Evolutionary conservation across 2,888 invertebrate species (phyloP), one percentile per base, ranked within the genome.

Genomic region (Dicycla oo): DNA sequence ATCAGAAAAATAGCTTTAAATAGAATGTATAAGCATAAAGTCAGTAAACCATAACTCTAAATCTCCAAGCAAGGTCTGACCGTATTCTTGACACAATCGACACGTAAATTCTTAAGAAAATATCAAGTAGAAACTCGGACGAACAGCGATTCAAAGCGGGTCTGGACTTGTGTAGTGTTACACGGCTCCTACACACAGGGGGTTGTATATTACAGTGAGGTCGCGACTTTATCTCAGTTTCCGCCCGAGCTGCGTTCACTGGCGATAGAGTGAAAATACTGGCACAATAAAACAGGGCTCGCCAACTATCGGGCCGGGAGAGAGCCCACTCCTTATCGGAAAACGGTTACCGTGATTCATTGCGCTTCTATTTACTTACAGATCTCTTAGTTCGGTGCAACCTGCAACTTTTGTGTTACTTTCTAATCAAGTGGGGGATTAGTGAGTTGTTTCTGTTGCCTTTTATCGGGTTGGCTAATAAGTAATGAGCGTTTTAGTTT

Each of bases 161-260:
- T 80, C 79, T 72, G 76, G 74, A 87, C 83, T 80, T 81, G 79
- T 79, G 71, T 79, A 74, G 62, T 66, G 75, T 78, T 66, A 77
- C 78, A 82, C 72, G 72, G 73, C 63, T 80, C 68, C 78, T 78
- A 80, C 66, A 87, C 87, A 88, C 88, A 86, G 85, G 80, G 86
- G 89, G 91, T 90, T 90, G 92, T 94, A 93, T 91, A 92, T 94
- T 92, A 94, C 92, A 84, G 88, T 86, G 91, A 89, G 92, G 92
- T 90, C 91, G 92, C 93, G 94, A 93, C 93, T 94, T 94, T 95
- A 95, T 95, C 95, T 93, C 87, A 93, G 93, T 93, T 95, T 95
- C 95, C 95, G 93, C 93, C 90, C 91, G 93, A 91, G 91, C 91
- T 93, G 92, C 92, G 91, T 92, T 91, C 91, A 88, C 90, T 89